Base-by-base conservation (phyloP, 1,140 invertebrate genomes). In the Dendrolimus kikuchii region DNA sequence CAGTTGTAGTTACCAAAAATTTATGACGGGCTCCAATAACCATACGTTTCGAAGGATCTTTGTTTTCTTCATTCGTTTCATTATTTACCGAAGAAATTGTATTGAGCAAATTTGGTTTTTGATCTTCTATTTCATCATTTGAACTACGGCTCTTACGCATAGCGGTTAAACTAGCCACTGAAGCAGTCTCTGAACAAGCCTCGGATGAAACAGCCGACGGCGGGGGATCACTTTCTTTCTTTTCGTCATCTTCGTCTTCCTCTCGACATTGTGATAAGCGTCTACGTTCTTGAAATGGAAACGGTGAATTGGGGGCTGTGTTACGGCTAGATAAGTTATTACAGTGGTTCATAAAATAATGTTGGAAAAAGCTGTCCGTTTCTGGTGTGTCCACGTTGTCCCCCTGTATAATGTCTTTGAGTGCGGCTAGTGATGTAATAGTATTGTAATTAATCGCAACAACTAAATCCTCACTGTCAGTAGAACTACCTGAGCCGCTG, bases 241-340 rank as follows among this genome's bases (percentile, higher is more conserved):
- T 91, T 46, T 93, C 92, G 51, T 92, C 91, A 40, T 93, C 91
- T 74, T 95, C 94, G 65, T 94, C 93, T 81, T 94, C 94, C 66
- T 95, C 94, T 39, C 92, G 90, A 71, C 94, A 95, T 77, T 95
- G 93, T 5, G 93, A 95, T 49, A 95, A 75, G 4, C 94, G 89
- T n/a, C 94, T 88, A 0, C 90, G 78, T 79, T 92, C 92, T 71
- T 89, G 54, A 79, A 90, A 89, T 55, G 91, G 73, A 71, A 91
- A 79, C 62, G 92, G 64, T 63, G 90, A 62, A 59, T 87, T 73
- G 77, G 73, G 65, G 65, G 87, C 89, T 71, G 77, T 66, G 66
- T 89, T 90, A 43, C 89, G 81, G 47, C 90, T 91, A 4, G 91
- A 91, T 40, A 92, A 68, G 50, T 90, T 87, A 74, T 92, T 93